Percentiles rank a stretch among this genome's conserved stretches.
phyloP scores from a whole-genome alignment of 2,113 vertebrate genomes.

The Megaleporinus macrocephalus region DNA sequence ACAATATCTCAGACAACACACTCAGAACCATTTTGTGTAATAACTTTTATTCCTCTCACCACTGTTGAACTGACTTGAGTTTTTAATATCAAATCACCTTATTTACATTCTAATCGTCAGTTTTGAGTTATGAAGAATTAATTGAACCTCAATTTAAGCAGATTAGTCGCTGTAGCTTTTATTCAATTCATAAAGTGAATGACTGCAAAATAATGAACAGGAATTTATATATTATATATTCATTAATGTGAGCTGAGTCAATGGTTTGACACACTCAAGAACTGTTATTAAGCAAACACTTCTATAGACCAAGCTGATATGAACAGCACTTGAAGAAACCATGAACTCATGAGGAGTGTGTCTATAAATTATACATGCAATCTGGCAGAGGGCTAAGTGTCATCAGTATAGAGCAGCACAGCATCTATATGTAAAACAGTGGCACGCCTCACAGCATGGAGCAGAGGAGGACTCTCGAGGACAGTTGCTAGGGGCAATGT shows the following conservation, averaged over 20 bases:
- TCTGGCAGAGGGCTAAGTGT: slow-evolving; percentile 50
- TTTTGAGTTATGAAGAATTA: no score
- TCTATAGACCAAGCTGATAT: slow-evolving; percentile 70
- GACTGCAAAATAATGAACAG: no score
- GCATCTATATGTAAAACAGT: slow-evolving; percentile 58
- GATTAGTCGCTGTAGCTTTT: no score
- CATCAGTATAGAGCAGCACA: slow-evolving; percentile 41
- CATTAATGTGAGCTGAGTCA: slow-evolving; percentile 94
- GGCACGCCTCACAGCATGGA: neutral
- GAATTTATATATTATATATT: no score
- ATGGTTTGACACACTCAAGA: slow-evolving; percentile 84
- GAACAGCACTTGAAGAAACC: slow-evolving; percentile 79
- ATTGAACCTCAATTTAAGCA: no score
- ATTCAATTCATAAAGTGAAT: no score
- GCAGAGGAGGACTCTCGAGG: neutral
- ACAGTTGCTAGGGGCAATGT: neutral
- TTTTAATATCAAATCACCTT: no score
- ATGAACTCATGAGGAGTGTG: slow-evolving; percentile 77
- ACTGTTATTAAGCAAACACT: slow-evolving; percentile 80
- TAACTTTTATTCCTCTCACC: no score
- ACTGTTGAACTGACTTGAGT: no score
- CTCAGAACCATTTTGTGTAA: no score
- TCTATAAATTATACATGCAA: slow-evolving; percentile 81
- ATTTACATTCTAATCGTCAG: no score
- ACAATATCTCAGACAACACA: no score